These are phyloP conservation scores for Cichladusa arquata DNA, from an alignment of 2,113 vertebrate genomes.

Conservation along the genomic window DNA sequence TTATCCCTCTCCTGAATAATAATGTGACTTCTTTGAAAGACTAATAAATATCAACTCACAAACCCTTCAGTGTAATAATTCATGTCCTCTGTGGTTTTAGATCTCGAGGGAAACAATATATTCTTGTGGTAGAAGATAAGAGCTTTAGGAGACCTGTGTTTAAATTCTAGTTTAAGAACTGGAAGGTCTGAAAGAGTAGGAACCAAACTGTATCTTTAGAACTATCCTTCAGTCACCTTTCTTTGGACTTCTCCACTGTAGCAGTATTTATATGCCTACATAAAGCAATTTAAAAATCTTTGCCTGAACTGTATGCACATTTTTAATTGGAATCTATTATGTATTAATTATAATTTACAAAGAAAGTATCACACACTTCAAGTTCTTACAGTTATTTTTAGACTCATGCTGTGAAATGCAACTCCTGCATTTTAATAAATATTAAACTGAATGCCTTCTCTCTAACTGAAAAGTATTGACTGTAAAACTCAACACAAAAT, in stretches of 20 bases:
- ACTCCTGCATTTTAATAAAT: neutral
- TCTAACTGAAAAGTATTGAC: neutral
- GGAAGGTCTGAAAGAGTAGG: neutral
- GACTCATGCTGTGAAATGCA: neutral
- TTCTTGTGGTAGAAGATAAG: neutral
- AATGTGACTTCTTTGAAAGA: neutral
- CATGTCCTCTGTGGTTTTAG: neutral
- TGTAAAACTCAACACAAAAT: neutral
- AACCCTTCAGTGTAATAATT: neutral
- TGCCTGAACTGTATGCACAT: neutral
- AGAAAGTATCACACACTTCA: neutral
- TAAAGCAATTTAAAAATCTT: neutral
- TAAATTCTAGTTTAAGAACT: neutral
- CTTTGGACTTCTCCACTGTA: neutral
- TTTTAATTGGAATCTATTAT: neutral
- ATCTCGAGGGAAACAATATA: neutral
- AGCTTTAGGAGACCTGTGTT: neutral
- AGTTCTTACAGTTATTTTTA: neutral
- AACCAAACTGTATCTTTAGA: neutral
- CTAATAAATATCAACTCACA: neutral
- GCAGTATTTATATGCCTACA: neutral
- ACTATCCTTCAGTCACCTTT: neutral
- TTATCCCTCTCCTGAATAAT: neutral
- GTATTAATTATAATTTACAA: constrained; percentile 8
- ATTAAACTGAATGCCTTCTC: neutral